Conservation (phyloP, 1,140 invertebrate species). For the Procambarus virginalis region DNA sequence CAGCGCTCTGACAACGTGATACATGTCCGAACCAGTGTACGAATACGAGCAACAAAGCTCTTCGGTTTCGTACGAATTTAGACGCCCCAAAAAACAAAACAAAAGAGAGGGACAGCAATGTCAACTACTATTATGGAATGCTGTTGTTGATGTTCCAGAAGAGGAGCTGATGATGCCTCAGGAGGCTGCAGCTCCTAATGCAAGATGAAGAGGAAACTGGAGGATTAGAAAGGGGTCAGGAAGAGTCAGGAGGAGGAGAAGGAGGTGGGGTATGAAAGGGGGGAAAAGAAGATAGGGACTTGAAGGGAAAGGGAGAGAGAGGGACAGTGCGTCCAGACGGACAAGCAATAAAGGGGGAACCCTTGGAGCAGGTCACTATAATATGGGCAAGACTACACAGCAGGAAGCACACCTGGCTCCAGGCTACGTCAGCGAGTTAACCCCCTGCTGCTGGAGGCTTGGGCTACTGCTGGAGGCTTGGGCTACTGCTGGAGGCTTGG, state of each 20-base stretch:
- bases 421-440: not conserved
- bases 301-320: not conserved
- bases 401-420: constrained; percentile 10
- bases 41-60: too few relatives aligned
- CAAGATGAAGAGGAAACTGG: not conserved
- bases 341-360: constrained; percentile 16
- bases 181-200: not conserved
- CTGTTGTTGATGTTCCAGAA: too few relatives aligned
- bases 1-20: too few relatives aligned
- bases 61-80: too few relatives aligned
- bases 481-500: too few relatives aligned
- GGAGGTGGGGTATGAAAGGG: not conserved
- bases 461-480: not conserved
- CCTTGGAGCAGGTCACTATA: constrained; percentile 13
- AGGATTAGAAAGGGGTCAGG: not conserved
- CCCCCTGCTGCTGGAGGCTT: not conserved
- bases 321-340: not conserved
- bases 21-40: too few relatives aligned
- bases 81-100: too few relatives aligned
- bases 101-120: too few relatives aligned
- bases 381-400: not conserved
- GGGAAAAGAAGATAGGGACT: not conserved
- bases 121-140: too few relatives aligned
- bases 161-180: too few relatives aligned
- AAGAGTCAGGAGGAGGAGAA: not conserved